Percentiles rank a stretch among this genome's conserved stretches.
These are phyloP conservation scores for Myotis pilosus DNA, from an alignment of 2,797 vertebrate genomes.

Conservation along the genomic window DNA sequence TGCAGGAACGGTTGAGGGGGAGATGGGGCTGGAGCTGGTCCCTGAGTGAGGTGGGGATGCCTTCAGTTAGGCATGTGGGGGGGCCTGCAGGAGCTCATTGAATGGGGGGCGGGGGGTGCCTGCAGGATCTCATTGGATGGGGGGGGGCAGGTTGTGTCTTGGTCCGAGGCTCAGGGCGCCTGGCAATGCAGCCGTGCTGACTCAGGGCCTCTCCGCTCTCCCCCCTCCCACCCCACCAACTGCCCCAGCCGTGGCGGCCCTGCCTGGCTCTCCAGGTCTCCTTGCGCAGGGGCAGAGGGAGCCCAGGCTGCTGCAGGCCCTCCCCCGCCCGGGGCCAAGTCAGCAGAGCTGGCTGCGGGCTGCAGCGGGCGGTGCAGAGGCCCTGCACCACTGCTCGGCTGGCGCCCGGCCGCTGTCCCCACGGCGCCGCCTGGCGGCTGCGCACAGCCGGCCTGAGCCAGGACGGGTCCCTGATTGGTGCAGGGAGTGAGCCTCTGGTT, in stretches of 20 bases:
- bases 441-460: conserved; percentile 45
- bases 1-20: neutral
- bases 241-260: neutral
- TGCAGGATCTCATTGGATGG: too few relatives aligned
- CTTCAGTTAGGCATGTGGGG: too few relatives aligned
- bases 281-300: conserved; percentile 60
- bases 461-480: conserved; percentile 70
- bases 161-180: neutral
- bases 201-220: conserved; percentile 54
- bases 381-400: conserved; percentile 72
- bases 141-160: too few relatives aligned
- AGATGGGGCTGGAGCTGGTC: neutral
- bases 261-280: neutral
- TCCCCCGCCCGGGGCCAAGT: conserved; percentile 52
- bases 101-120: too few relatives aligned
- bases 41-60: neutral
- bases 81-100: too few relatives aligned
- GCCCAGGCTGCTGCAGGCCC: conserved; percentile 52
- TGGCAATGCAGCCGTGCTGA: conserved; percentile 64
- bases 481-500: conserved; percentile 57
- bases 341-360: conserved; percentile 70
- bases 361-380: conserved; percentile 63
- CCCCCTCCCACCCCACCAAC: neutral
- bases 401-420: conserved; percentile 57
- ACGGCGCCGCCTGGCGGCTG: conserved; percentile 65